Percentiles rank a stretch among this genome's conserved stretches.
Conservation (phyloP, 2,797 vertebrate genomes). For the Agapornis canus region DNA sequence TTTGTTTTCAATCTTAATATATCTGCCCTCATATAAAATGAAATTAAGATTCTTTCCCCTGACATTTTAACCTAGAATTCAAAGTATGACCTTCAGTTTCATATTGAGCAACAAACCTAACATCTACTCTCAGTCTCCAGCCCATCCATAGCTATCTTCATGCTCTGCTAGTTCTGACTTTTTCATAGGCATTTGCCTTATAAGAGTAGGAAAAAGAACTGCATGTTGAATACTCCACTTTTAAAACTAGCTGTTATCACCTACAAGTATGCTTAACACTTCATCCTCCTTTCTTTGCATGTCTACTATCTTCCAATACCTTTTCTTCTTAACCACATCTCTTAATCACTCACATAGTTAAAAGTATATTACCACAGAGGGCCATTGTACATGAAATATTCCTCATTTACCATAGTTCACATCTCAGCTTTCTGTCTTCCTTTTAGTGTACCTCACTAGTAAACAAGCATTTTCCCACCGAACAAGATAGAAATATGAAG, state of each 20-base stretch:
- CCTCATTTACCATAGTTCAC: background rate
- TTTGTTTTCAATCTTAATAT: background rate
- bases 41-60: background rate
- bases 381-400: background rate
- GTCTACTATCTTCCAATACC: background rate
- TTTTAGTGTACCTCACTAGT: background rate
- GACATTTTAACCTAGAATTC: background rate
- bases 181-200: background rate
- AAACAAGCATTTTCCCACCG: background rate
- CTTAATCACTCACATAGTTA: background rate
- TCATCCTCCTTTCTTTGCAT: background rate
- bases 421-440: background rate
- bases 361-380: background rate
- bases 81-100: background rate
- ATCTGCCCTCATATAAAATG: background rate
- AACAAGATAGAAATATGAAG: background rate
- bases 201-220: background rate
- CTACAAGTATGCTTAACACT: background rate
- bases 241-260: background rate
- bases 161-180: background rate
- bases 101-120: background rate
- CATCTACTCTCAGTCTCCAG: background rate
- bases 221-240: background rate
- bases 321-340: background rate
- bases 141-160: background rate